Conservation (phyloP, 37 sponge, comb jelly and placozoan species). For the Haliclona indistincta region DNA sequence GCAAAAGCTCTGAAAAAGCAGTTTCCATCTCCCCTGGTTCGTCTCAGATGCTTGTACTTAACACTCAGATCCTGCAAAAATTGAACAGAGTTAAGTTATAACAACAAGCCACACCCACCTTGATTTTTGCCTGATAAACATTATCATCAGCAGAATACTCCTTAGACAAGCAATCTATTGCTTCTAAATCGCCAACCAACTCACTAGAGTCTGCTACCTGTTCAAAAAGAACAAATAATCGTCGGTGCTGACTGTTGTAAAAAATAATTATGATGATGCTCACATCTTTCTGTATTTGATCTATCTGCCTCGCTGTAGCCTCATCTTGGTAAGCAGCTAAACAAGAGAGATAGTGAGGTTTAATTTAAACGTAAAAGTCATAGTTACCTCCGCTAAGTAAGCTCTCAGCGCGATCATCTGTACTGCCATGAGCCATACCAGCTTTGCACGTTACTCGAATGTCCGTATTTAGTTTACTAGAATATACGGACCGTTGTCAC, state of each 20-base stretch:
- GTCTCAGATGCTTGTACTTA: conserved; percentile 67
- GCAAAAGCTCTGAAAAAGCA: conserved; percentile 97
- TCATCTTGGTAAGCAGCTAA: conserved; percentile 62
- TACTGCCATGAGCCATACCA: too few relatives aligned
- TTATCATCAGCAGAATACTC: conserved; percentile 73
- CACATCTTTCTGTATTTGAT: conserved; percentile 84
- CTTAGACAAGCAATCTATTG: conserved; percentile 29
- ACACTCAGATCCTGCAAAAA: conserved; percentile 60
- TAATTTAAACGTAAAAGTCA: background rate
- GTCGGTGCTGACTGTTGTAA: background rate
- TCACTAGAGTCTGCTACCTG: conserved; percentile 61
- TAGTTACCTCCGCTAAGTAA: conserved; percentile 2
- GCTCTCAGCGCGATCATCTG: too few relatives aligned
- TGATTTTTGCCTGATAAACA: conserved; percentile 81
- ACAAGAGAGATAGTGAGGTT: background rate
- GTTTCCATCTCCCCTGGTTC: conserved; percentile 97
- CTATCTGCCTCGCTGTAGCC: conserved; percentile 78
- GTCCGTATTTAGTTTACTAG: too few relatives aligned
- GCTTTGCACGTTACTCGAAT: too few relatives aligned
- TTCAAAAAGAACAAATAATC: background rate
- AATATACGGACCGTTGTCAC: too few relatives aligned
- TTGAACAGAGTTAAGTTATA: background rate
- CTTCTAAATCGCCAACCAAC: conserved; percentile 78
- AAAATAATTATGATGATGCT: background rate
- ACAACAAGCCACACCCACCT: conserved; percentile 32